Percentiles rank a stretch among this genome's conserved stretches.
Evolutionary conservation across 2,797 vertebrate genomes (phyloP).

Genomic region (Anniella stebbinsi): DNA sequence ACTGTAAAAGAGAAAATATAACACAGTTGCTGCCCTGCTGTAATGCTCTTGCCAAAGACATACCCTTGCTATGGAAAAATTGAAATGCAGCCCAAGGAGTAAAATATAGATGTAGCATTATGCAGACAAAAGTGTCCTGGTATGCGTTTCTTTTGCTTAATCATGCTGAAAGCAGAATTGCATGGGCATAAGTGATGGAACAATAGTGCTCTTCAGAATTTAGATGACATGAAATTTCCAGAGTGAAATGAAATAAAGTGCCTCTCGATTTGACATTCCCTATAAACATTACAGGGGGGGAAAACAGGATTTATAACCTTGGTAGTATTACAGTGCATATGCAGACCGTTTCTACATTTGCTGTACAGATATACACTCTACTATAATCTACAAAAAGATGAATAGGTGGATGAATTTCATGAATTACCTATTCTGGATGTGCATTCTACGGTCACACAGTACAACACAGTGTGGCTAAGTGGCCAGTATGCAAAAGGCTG

Average conservation of each 20-base stretch:
- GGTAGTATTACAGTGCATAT: background rate
- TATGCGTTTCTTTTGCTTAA: slow-evolving; percentile 70
- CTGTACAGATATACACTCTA: background rate
- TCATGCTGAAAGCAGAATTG: slow-evolving; percentile 74
- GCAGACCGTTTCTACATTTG: background rate
- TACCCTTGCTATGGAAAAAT: slow-evolving; percentile 63
- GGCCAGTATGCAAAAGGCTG: background rate
- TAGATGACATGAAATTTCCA: slow-evolving; percentile 68
- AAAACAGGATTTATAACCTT: slow-evolving; percentile 45
- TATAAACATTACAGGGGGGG: slow-evolving; percentile 47
- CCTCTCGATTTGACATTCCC: slow-evolving; percentile 58
- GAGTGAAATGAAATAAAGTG: slow-evolving; percentile 67
- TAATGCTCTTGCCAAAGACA: slow-evolving; percentile 43
- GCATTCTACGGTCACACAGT: background rate
- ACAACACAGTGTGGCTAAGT: background rate
- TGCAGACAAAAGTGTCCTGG: slow-evolving; percentile 64
- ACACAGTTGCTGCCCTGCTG: slow-evolving; percentile 56
- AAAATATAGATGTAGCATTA: slow-evolving; percentile 73
- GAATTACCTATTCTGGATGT: background rate
- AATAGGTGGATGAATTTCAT: background rate
- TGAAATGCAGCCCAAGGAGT: slow-evolving; percentile 64
- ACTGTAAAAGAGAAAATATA: slow-evolving; percentile 52
- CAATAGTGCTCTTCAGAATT: slow-evolving; percentile 68
- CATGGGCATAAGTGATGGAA: slow-evolving; percentile 71
- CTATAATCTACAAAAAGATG: background rate